Percentiles rank a stretch among this genome's conserved stretches.
These are phyloP conservation scores for Calliopsis andreniformis DNA, from an alignment of 1,140 invertebrate species.

Conservation along the genomic window DNA sequence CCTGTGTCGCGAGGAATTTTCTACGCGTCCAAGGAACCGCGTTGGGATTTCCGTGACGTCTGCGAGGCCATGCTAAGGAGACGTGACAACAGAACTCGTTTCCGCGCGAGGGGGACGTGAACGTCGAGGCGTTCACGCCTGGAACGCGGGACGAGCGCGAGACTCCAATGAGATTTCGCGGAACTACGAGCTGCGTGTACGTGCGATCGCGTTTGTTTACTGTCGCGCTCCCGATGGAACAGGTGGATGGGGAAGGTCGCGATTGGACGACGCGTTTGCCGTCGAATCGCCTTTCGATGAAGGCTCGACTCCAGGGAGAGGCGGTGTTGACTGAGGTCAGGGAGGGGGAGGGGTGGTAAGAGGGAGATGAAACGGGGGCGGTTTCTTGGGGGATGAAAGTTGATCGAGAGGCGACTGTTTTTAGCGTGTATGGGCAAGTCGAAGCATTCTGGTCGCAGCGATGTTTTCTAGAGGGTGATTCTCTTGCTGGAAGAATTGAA, in stretches of 20 bases:
- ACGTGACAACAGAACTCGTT: constrained; percentile 43
- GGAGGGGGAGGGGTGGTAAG: too few relatives aligned
- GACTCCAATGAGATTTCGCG: constrained; percentile 24
- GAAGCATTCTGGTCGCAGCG: too few relatives aligned
- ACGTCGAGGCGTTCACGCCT: constrained; percentile 34
- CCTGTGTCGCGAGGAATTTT: constrained; percentile 26
- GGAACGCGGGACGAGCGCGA: constrained; percentile 7
- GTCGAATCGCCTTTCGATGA: too few relatives aligned
- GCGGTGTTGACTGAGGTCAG: too few relatives aligned
- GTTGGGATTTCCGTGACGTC: constrained; percentile 42
- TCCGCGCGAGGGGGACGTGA: constrained; percentile 19
- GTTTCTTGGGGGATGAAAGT: too few relatives aligned
- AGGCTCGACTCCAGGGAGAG: too few relatives aligned
- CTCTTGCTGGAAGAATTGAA: too few relatives aligned
- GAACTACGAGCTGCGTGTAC: neutral
- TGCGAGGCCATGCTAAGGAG: constrained; percentile 40
- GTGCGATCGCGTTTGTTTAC: constrained; percentile 23
- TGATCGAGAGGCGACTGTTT: too few relatives aligned
- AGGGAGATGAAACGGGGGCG: too few relatives aligned
- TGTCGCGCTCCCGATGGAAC: neutral
- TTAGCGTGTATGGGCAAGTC: too few relatives aligned
- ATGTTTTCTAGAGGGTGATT: too few relatives aligned
- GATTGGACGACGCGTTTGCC: neutral
- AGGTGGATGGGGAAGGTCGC: neutral
- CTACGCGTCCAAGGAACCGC: constrained; percentile 15